Conservation (phyloP, 2,113 vertebrate species). For the Gymnobelideus leadbeateri region DNA sequence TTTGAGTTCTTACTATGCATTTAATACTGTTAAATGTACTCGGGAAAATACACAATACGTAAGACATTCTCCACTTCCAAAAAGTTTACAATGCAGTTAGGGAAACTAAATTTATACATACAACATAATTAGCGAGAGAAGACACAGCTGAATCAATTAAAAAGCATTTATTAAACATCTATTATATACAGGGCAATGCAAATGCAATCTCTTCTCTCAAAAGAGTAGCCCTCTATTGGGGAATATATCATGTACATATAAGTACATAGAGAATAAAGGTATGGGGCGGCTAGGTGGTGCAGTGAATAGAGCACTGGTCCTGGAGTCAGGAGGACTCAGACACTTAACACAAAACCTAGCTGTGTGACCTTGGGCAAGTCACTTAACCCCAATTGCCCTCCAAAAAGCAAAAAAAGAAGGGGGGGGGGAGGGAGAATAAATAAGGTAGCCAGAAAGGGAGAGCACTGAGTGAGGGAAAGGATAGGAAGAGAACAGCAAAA, state of each 20-base stretch:
- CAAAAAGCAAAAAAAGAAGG: too few species aligned
- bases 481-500: too few species aligned
- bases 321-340: too few species aligned
- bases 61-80: neutral
- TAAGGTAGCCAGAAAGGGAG: neutral
- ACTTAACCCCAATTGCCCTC: too few species aligned
- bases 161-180: neutral
- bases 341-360: too few species aligned
- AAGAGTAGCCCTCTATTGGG: neutral
- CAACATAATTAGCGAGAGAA: neutral
- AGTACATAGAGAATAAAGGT: too few species aligned
- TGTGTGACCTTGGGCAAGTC: too few species aligned
- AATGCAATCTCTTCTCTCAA: neutral
- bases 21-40: neutral
- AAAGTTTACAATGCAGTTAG: neutral
- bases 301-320: too few species aligned
- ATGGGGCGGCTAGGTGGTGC: too few species aligned
- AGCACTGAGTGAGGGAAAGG: neutral
- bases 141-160: neutral
- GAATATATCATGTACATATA: neutral
- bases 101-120: neutral
- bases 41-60: neutral
- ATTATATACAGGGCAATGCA: neutral
- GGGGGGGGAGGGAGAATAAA: too few species aligned
- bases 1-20: neutral